Percentiles rank a stretch among this genome's conserved stretches.
These are phyloP conservation scores for Chrysomela aeneicollis DNA, from an alignment of 2,888 invertebrate genomes.

Conservation along the genomic window DNA sequence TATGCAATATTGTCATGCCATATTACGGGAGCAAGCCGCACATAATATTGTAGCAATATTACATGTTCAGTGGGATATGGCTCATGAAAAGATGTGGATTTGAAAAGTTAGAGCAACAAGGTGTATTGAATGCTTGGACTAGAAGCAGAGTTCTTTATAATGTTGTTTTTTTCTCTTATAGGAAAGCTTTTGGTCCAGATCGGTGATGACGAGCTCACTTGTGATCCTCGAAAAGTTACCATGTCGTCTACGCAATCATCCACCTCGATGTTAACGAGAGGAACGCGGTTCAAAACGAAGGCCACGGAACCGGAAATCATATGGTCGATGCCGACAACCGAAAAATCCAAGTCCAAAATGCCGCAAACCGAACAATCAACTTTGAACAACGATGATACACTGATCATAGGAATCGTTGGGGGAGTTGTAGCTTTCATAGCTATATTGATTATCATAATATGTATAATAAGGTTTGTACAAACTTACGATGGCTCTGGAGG, in stretches of 20 bases:
- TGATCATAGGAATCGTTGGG: conserved; percentile 95
- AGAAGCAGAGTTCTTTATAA: neutral
- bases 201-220: conserved; percentile 82
- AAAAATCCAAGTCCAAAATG: conserved; percentile 68
- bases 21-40: no score
- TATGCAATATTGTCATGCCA: no score
- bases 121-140: no score
- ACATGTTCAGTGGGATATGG: no score
- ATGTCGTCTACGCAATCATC: conserved; percentile 56
- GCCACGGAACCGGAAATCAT: conserved; percentile 87
- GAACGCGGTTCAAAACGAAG: conserved; percentile 65
- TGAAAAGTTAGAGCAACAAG: no score
- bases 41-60: no score
- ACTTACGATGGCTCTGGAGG: no score
- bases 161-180: conserved; percentile 43
- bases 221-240: conserved; percentile 71
- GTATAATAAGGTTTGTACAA: conserved; percentile 70
- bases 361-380: conserved; percentile 67
- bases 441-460: conserved; percentile 87
- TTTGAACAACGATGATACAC: conserved; percentile 85
- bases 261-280: conserved; percentile 49
- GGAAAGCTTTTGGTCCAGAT: conserved; percentile 77
- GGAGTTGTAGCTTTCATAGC: conserved; percentile 92
- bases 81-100: no score
- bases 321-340: conserved; percentile 81